Evolutionary conservation across 1,140 invertebrate species (phyloP).

Genomic region (Cydia splendana): DNA sequence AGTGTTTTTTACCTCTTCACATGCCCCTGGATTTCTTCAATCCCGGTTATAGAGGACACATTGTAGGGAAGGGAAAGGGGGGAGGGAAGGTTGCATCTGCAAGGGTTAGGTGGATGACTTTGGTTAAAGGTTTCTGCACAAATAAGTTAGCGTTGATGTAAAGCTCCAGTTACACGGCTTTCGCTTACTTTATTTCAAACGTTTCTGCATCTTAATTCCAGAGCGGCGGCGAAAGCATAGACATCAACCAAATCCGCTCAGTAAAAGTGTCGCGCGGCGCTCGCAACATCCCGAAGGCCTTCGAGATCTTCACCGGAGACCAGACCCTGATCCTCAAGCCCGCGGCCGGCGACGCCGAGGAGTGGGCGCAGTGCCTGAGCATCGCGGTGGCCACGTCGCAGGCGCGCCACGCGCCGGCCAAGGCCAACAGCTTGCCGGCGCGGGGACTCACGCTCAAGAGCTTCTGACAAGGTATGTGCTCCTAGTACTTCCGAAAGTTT

Average conservation of each 20-base stretch:
- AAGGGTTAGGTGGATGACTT: too few relatives aligned
- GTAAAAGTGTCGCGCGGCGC: slow-evolving; percentile 93
- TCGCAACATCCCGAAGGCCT: slow-evolving; percentile 95
- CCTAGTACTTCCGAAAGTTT: neutral
- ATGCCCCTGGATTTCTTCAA: too few relatives aligned
- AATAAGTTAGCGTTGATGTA: too few relatives aligned
- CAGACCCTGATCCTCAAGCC: slow-evolving; percentile 95
- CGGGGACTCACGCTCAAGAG: slow-evolving; percentile 80
- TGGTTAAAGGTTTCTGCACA: too few relatives aligned
- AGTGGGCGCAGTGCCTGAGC: slow-evolving; percentile 95
- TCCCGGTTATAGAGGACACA: too few relatives aligned
- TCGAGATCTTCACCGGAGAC: slow-evolving; percentile 97
- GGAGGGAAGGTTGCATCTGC: too few relatives aligned
- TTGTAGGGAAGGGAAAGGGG: too few relatives aligned
- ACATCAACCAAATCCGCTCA: slow-evolving; percentile 94
- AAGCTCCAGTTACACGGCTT: too few relatives aligned
- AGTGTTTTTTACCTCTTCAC: slow-evolving; percentile 56
- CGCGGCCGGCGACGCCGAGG: slow-evolving; percentile 95
- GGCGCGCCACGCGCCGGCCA: slow-evolving; percentile 84
- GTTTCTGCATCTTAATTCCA: slow-evolving; percentile 54
- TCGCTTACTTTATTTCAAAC: neutral
- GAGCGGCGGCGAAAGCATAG: slow-evolving; percentile 88
- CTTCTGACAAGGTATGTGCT: slow-evolving; percentile 44
- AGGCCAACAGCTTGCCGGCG: slow-evolving; percentile 85
- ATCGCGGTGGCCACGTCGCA: slow-evolving; percentile 92